Evolutionary conservation across 2,113 vertebrate genomes (phyloP), one percentile per base, ranked within the genome.

Genomic region (Epinephelus lanceolatus): DNA sequence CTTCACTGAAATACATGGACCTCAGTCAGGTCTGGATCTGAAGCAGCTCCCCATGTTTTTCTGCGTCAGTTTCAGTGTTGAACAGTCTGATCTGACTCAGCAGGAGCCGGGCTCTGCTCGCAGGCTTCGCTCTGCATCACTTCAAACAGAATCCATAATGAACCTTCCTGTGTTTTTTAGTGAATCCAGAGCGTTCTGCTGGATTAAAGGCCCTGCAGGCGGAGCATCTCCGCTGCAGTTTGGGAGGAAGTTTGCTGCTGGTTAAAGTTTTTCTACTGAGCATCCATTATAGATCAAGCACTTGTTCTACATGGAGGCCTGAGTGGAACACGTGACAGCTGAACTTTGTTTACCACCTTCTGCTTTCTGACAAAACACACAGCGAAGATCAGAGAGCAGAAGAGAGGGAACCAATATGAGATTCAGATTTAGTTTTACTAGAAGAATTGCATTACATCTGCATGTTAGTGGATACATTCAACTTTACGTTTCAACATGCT

Each of bases 101-200:
- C 81, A 71, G 68, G 9, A 66, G 23, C 25, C 4, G 5, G 0
- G 13, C 65, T 77, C 69, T 56, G 81, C 81, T 9, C 42, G 2
- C 42, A 45, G 42, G 42, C 42, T 45, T 45, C 42, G 11, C 42
- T 11, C 52, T 73, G 78, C 78, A 18, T 61, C 55, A 27, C 68
- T 81, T 88, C 82, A 81, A 85, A 88, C 78, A 67, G 86, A 85
- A 74, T 85, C 25, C 10, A 0, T 79, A 51, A 82, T 61, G 47
- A 85, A 13, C 33, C 37, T 18, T 45, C 47, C 27, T 12, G 47
- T n/a, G n/a, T 12, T 71, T 42, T 53, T 52, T 62, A 42, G n/a
- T 1, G 47, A 63, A 45, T 40, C 55, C 45, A n/a, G 47, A 51
- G 5, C 15, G 42, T 74, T 70, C 57, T 83, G 76, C 85, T 61